Percentiles rank a stretch among this genome's conserved stretches.
These are phyloP conservation scores for Mormyrus lacerda DNA, from an alignment of 2,113 vertebrate genomes.

Conservation along the genomic window DNA sequence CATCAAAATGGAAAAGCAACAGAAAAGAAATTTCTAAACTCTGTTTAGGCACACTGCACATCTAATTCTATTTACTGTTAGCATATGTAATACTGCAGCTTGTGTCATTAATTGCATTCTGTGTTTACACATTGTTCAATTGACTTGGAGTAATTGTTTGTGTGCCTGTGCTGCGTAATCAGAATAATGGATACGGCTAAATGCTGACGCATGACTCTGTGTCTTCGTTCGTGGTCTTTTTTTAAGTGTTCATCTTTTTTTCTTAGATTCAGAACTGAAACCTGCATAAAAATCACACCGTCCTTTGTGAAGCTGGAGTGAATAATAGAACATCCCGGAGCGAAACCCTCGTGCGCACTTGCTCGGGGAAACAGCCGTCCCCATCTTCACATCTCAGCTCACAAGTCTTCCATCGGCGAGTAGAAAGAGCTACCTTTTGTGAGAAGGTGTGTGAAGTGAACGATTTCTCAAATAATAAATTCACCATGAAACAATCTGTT, in stretches of 20 bases:
- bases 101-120: background rate
- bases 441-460: background rate
- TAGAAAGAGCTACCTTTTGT: background rate
- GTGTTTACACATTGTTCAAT: background rate
- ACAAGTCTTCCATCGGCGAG: background rate
- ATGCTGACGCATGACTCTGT: background rate
- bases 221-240: background rate
- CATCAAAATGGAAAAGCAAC: background rate
- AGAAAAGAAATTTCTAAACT: background rate
- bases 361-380: background rate
- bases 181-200: background rate
- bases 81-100: background rate
- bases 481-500: background rate
- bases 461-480: background rate
- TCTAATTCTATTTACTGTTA: background rate
- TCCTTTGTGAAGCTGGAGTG: background rate
- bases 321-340: background rate
- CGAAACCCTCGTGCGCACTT: background rate
- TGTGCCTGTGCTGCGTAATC: background rate
- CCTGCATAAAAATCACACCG: background rate
- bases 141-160: background rate
- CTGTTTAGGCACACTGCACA: background rate
- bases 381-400: background rate
- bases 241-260: background rate
- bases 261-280: background rate